These are phyloP conservation scores for Lutraria rhynchaena DNA, from an alignment of 1,140 invertebrate species.

Conservation along the genomic window DNA sequence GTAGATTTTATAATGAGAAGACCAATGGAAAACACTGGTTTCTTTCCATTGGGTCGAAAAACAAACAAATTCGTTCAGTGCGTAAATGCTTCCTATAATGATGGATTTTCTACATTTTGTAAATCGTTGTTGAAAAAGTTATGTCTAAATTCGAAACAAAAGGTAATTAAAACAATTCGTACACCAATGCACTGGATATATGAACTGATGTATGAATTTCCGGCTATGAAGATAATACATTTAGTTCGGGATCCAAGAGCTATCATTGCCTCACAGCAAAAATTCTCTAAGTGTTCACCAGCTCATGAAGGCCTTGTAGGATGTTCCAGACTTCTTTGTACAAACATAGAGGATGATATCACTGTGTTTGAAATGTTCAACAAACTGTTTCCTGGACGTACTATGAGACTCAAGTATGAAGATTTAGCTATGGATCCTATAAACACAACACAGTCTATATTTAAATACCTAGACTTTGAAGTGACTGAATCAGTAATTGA, in stretches of 20 bases:
- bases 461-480: conserved; percentile 10
- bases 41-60: conserved; percentile 5
- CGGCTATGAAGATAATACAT: conserved; percentile 40
- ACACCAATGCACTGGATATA: not conserved
- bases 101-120: not conserved
- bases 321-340: conserved; percentile 20
- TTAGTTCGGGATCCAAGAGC: conserved; percentile 38
- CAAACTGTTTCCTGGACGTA: not conserved
- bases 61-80: conserved; percentile 5
- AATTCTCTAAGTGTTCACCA: conserved; percentile 8
- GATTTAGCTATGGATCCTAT: conserved; percentile 16
- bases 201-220: conserved; percentile 15
- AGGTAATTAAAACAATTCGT: conserved; percentile 33
- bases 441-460: conserved; percentile 9
- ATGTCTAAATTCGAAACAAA: conserved; percentile 25
- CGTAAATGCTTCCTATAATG: not conserved
- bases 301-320: conserved; percentile 2
- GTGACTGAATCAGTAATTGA: not conserved
- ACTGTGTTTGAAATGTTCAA: not conserved
- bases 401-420: conserved; percentile 21
- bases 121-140: not conserved
- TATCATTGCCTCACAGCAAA: conserved; percentile 1
- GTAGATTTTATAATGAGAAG: not conserved
- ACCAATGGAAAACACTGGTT: not conserved
- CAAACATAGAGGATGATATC: conserved; percentile 31